These are phyloP conservation scores for Malurus melanocephalus DNA, from an alignment of 2,113 vertebrate genomes.

Conservation along the genomic window DNA sequence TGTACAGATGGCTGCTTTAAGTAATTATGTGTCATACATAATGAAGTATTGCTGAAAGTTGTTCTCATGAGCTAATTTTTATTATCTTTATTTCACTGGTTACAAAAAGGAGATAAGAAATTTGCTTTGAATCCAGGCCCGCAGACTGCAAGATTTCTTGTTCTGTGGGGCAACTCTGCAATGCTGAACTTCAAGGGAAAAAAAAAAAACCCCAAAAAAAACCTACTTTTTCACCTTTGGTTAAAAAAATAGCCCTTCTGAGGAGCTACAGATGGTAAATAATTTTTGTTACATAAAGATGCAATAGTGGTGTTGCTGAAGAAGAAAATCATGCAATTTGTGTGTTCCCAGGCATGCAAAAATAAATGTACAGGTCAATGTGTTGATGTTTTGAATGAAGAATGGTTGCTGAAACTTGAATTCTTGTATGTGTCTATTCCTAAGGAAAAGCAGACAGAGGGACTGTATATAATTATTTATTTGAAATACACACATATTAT, in stretches of 20 bases:
- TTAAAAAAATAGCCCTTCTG: neutral
- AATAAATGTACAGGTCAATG: fast-evolving
- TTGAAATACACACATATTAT: no score
- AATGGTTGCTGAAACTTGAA: neutral
- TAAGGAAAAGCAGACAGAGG: neutral
- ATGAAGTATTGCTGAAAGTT: neutral
- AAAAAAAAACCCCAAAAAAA: fast-evolving
- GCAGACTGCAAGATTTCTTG: neutral
- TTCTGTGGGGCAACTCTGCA: neutral
- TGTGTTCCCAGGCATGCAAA: fast-evolving
- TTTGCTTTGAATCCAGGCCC: neutral
- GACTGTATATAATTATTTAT: neutral
- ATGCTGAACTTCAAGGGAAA: neutral
- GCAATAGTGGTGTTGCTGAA: neutral
- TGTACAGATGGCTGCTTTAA: neutral
- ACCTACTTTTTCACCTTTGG: neutral
- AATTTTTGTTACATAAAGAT: neutral
- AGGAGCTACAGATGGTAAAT: neutral
- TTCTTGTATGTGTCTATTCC: neutral
- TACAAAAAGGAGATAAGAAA: neutral
- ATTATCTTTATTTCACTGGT: neutral
- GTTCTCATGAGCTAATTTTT: neutral
- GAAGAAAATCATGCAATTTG: neutral
- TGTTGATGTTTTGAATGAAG: neutral
- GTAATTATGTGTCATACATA: neutral